Evolutionary conservation across 2,113 vertebrate species (phyloP), one percentile per base, ranked within the genome.

Genomic region (Ornithorhynchus anatinus): DNA sequence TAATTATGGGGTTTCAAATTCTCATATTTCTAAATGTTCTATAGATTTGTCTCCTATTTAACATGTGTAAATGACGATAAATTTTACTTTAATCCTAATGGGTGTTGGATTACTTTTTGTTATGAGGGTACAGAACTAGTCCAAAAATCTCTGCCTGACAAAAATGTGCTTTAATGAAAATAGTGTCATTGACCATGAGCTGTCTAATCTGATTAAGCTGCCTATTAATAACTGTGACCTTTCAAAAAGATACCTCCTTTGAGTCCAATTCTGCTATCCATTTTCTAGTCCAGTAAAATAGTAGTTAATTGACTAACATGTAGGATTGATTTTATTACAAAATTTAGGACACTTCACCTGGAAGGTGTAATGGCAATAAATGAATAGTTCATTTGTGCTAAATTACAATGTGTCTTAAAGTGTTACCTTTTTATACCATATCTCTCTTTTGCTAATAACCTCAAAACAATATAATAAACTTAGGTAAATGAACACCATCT

Each of bases 201-300:
- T 74, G 77, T 45, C 23, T 75, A 72, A 66, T 51, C 76, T 85
- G 61, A 86, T 81, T 86, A 84, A 29, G 62, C 77, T 78, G 67
- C 35, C 58, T 56, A 56, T 84, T 88, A 77, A 73, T 71, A 84
- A 84, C 81, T 47, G 50, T 85, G 82, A 89, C 80, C 82, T 88
- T 86, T 86, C 81, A 64, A 80, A 72, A 79, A 60, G 35, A 54
- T 81, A 85, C 64, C 50, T 83, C 69, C 64, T 60, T 54, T 63
- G 65, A 85, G 51, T 58, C 23, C 13, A 79, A 66, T 85, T 86
- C 29, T 53, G 58, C 8, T 69, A 50, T 81, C 54, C 17, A 69
- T 35, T 72, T 48, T 77, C 32, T 60, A 47, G 31, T 62, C 45
- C 43, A 79, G 52, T 61, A 81, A 79, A 73, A 89, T 79, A 82